Conservation (phyloP, 2,888 invertebrate species). For the Drosophila ustulata region DNA sequence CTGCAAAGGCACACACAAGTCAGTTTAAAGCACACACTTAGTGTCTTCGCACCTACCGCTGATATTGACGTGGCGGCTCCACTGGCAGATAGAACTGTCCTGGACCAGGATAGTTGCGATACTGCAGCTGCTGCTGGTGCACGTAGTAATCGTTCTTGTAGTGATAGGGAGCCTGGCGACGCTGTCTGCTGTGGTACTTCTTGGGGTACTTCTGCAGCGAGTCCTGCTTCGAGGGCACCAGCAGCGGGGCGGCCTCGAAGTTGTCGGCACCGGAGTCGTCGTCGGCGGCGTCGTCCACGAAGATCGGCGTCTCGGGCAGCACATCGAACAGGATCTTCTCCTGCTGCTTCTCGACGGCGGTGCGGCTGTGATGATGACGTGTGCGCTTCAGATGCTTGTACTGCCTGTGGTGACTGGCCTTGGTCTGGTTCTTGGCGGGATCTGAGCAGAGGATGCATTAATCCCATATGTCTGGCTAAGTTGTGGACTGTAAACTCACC, state of each 20-base stretch:
- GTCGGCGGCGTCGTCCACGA: constrained; percentile 42
- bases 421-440: constrained; percentile 65
- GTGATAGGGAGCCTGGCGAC: constrained; percentile 64
- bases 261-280: constrained; percentile 54
- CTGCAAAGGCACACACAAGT: constrained; percentile 21
- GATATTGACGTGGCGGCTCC: neutral
- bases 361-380: constrained; percentile 62
- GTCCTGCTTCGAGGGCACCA: constrained; percentile 58
- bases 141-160: constrained; percentile 1
- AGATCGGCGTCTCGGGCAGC: constrained; percentile 73
- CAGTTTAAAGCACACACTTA: too few species aligned
- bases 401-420: constrained; percentile 34
- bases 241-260: constrained; percentile 61
- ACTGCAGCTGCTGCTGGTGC: neutral
- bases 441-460: constrained; percentile 37
- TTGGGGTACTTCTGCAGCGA: constrained; percentile 72
- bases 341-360: constrained; percentile 41
- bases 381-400: constrained; percentile 61
- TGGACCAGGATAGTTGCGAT: neutral
- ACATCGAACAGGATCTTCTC: constrained; percentile 81
- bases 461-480: too few species aligned
- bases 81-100: constrained; percentile 28
- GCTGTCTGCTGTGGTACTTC: constrained; percentile 74
- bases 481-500: constrained; percentile 54
- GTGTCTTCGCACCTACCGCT: constrained; percentile 18